Base-by-base conservation (phyloP, 53 echinoderm and acorn worm genomes). In the Henricia sp. region DNA sequence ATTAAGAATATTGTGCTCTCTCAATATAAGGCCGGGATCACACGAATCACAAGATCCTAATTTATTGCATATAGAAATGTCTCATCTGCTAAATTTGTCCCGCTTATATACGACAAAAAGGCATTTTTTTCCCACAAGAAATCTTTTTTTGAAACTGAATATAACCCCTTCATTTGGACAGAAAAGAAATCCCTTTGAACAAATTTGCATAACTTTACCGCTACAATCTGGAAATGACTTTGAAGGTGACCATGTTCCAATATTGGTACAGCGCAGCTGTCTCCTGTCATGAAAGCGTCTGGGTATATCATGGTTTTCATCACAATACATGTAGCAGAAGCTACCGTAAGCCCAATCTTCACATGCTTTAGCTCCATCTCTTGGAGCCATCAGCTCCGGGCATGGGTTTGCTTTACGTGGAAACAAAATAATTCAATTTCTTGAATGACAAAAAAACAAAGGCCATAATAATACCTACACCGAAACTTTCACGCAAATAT, bases 341-440 rank as follows among this genome's bases (percentile, higher is more conserved):
- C 54, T 52, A 21, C 95, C 91, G 50, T 54, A 88, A 3, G 72
- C 68, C 88, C 86, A 95, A 26, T 50, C 55, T 70, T 91, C 95
- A 77, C 95, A 95, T 5, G 71, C 83, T 11, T 66, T 20, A 14
- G 86, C 93, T n/a, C 95, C 95, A 25, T 95, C 93, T 26, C 26
- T 52, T 4, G 93, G 91, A 6, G 69, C 42, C 17, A n/a, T 8
- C n/a, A 91, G 72, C 3, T 74, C 86, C 2, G 66, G 55, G 70
- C 93, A 91, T 12, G 83, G 34, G 27, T 14, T 69, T 16, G 92
- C 92, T 95, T 65, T 60, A 24, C 3, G 30, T 24, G 13, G 20
- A 52, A 14, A 24, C 17, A 71, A 16, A 41, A 74, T 41, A 55
- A 51, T 41, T 19, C 12, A 17, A 28, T n/a, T 13, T 16, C 17